Base-by-base conservation (phyloP, 2,888 invertebrate genomes). In the Apodemia zela region DNA sequence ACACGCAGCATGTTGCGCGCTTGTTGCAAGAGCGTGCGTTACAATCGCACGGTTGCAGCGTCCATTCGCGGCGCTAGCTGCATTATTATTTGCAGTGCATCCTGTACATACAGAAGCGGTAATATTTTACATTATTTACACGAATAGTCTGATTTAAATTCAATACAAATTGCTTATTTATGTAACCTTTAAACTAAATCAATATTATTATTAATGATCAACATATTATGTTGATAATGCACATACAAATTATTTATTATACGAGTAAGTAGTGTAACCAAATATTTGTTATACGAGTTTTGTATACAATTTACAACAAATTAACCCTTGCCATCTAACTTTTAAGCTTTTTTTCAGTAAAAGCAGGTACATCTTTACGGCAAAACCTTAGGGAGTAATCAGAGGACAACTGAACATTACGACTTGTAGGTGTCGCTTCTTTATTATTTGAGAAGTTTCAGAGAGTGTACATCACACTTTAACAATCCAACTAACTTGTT, bases 71-170 rank as follows among this genome's bases (percentile, higher is more conserved):
- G 94, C 95, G 29, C 84, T 95, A 10, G 95, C 96, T 0, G 95
- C 96, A 17, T 84, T 96, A 51, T 87, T 97, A 71, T 98, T 98
- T 76, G 97, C 97, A 6, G 93, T 95, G 8, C 98, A 98, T 80
- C 97, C 98, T 61, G 94, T 98, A 71, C 97, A 98, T 84, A 97
- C 97, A 6, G 98, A 98, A 87, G 97, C 97, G 82, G 97, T 97
- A 86, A 95, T 95, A 93, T 21, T 11, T 54, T 54, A 51, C 13
- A 6, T 29, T 6, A 10, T 51, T 21, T 18, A 21, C 4, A 29
- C 29, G 10, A 18, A 51, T 33, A 17, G 15, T 15, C 4, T 15
- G 5, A 42, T 42, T 15, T 42, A 42, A 42, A 42, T 42, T 42
- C 42, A 15, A 42, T 15, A 15, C 15, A 42, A 42, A 15, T 42